Evolutionary conservation across 1,140 invertebrate genomes (phyloP), one percentile per base, ranked within the genome.

Genomic region (Drosophila mojavensis): DNA sequence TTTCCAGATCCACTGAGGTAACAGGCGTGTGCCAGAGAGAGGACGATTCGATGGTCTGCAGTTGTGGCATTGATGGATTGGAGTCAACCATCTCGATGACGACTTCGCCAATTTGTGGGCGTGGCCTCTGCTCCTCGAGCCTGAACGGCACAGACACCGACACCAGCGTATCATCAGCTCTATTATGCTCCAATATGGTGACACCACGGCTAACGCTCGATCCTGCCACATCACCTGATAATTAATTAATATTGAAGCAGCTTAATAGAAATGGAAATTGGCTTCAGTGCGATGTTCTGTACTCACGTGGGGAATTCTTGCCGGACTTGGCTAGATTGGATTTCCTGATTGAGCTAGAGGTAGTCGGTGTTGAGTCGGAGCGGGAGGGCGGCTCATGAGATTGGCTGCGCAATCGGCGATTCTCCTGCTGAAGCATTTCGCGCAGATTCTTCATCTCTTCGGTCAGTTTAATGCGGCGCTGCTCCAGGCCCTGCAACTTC

Each of bases 401-500:
- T 9, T 13, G 62, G 2, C 48, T 30, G 0, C 60, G 60, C 9
- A 80, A 26, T 3, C 6, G 24, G 1, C 30, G 3, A 10, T 78
- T 81, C 51, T 81, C 65, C 24, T 24, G 11, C 1, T 72, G 17
- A 4, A 85, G 30, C 6, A 58, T 66, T 3, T 53, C 39, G 0
- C 63, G 51, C 10, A 85, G 45, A 0, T 15, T 20, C n/a, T 26
- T 43, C 53, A 85, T 60, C 6, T 81, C 81, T 3, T 81, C 39
- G 20, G 39, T 64, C 0, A 86, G 60, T 2, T 41, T 47, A 0
- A 51, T 1, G 11, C 81, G 45, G 0, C 71, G 63, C 26, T 33
- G 9, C 6, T 85, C 78, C 51, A 85, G 7, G 0, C 61, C 41
- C 28, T 6, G 61, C 3, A 85, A 11, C 28, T 86, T 85, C 0